Evolutionary conservation across 2,888 invertebrate genomes (phyloP).

Genomic region (Hirtodrosophila histrioides): DNA sequence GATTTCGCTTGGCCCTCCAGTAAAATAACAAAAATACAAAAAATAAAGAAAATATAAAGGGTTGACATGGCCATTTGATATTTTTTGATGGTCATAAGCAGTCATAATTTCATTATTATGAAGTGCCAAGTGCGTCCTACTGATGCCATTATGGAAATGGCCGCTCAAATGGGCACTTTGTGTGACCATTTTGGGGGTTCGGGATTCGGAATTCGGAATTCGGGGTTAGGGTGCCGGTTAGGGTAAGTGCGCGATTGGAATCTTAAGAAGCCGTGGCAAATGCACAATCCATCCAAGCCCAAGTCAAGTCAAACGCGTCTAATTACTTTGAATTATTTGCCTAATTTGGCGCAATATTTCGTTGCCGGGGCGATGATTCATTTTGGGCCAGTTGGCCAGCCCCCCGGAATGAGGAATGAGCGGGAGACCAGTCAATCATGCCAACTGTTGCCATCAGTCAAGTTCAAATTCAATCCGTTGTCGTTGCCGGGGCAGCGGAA

Average conservation of each 20-base stretch:
- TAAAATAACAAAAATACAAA: slow-evolving; percentile 5
- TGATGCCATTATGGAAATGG: slow-evolving; percentile 66
- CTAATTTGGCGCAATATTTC: slow-evolving; percentile 74
- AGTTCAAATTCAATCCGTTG: slow-evolving; percentile 59
- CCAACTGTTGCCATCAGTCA: slow-evolving; percentile 75
- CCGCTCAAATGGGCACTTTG: slow-evolving; percentile 66
- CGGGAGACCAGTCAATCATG: slow-evolving; percentile 63
- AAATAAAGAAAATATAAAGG: slow-evolving; percentile 31
- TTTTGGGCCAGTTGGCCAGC: slow-evolving; percentile 52
- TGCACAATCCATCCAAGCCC: slow-evolving; percentile 4
- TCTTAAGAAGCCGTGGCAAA: slow-evolving; percentile 49
- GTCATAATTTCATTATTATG: slow-evolving; percentile 79
- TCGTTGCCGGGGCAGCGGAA: slow-evolving; percentile 46
- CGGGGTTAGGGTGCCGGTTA: slow-evolving; percentile 9
- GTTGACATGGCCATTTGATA: slow-evolving; percentile 41
- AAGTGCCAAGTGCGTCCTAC: slow-evolving; percentile 65
- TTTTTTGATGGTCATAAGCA: slow-evolving; percentile 65
- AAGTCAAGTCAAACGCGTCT: slow-evolving; percentile 49
- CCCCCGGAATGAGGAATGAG: slow-evolving; percentile 4
- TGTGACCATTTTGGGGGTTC: slow-evolving; percentile 48
- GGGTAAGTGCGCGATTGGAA: slow-evolving; percentile 35
- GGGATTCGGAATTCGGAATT: slow-evolving; percentile 7
- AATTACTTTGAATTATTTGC: slow-evolving; percentile 81
- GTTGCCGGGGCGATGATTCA: slow-evolving; percentile 77
- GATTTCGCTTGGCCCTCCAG: slow-evolving; percentile 5